Evolutionary conservation across 2,113 vertebrate species (phyloP).

Genomic region (Pomatorhinus ruficollis): DNA sequence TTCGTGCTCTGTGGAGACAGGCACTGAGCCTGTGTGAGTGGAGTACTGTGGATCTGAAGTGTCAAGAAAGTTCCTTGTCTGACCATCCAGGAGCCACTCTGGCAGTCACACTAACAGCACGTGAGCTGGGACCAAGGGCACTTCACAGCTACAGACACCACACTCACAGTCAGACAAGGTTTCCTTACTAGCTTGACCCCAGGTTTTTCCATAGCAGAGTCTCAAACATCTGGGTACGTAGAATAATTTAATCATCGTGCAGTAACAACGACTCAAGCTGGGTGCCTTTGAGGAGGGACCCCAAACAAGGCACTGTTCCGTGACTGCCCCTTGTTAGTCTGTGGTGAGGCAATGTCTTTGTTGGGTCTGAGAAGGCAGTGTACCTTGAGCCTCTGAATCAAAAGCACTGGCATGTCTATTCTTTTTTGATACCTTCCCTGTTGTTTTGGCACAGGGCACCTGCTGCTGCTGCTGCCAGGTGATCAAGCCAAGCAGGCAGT

Average conservation of each 20-base stretch:
- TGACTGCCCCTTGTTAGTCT: neutral
- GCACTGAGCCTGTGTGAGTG: rapidly evolving
- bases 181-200: neutral
- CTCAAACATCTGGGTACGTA: neutral
- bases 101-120: neutral
- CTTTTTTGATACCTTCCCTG: neutral
- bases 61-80: neutral
- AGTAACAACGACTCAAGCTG: neutral
- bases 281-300: neutral
- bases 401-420: neutral
- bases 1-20: neutral
- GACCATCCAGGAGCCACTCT: neutral
- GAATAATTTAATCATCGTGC: neutral
- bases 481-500: neutral
- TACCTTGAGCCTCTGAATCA: rapidly evolving
- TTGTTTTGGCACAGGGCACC: neutral
- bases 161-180: neutral
- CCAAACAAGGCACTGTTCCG: rapidly evolving
- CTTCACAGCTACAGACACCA: neutral
- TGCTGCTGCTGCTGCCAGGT: neutral
- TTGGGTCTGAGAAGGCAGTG: neutral
- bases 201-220: neutral
- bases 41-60: neutral
- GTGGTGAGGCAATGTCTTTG: neutral
- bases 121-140: neutral